These are phyloP conservation scores for Theristicus caerulescens DNA, from an alignment of 2,113 vertebrate genomes.

Conservation along the genomic window DNA sequence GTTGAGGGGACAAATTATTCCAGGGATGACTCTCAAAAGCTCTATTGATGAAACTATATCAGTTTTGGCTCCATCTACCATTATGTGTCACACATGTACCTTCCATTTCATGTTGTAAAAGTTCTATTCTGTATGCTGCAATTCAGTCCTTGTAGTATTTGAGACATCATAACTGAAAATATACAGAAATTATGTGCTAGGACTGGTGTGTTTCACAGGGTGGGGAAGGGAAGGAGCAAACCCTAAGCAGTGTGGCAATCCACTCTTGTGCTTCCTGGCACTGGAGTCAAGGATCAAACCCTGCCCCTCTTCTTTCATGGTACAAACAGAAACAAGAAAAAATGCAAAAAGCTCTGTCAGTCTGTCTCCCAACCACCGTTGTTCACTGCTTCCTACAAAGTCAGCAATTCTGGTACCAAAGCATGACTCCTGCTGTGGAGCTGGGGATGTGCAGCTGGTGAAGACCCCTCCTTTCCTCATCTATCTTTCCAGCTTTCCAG, in stretches of 20 bases:
- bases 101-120: background rate
- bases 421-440: background rate
- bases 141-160: background rate
- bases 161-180: background rate
- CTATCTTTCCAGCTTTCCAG: background rate
- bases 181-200: background rate
- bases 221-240: background rate
- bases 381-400: background rate
- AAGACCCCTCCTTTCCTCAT: background rate
- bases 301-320: background rate
- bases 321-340: background rate
- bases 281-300: background rate
- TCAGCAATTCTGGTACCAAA: background rate
- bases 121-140: background rate
- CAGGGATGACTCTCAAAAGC: background rate
- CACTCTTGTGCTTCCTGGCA: background rate
- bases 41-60: background rate
- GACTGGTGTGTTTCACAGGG: background rate
- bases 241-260: background rate
- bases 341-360: background rate
- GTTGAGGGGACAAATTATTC: background rate
- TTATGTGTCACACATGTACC: rapidly evolving
- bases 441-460: background rate
- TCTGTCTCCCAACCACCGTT: background rate
- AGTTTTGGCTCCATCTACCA: background rate